Evolutionary conservation across 2,797 vertebrate species (phyloP).

Genomic region (Sebastes minor): DNA sequence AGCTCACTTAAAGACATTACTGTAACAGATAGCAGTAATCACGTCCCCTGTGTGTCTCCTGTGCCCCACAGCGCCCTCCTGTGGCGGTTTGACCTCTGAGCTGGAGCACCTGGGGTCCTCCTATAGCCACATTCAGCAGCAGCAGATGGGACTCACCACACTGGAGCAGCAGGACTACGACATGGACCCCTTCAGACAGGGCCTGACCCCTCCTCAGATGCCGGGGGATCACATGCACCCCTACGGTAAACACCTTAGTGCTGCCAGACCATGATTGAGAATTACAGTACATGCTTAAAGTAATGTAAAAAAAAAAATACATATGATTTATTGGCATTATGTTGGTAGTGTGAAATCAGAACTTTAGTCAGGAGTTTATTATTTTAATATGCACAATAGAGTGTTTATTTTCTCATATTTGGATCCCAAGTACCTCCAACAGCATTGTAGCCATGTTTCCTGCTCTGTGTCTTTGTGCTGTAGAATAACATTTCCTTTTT

Average conservation of each 20-base stretch:
- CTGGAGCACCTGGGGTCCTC: slow-evolving; percentile 88
- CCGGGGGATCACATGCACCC: slow-evolving; percentile 99
- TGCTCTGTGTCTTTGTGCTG: background rate
- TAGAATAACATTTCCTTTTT: background rate
- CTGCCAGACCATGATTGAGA: background rate
- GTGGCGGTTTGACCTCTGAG: slow-evolving; percentile 73
- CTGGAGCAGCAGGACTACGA: slow-evolving; percentile 89
- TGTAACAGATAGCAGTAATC: background rate
- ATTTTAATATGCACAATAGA: background rate
- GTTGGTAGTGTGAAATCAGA: background rate
- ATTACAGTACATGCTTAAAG: background rate
- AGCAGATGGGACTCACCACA: slow-evolving; percentile 85
- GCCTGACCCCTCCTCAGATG: slow-evolving; percentile 97
- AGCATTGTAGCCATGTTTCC: background rate
- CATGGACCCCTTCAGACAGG: slow-evolving; percentile 93
- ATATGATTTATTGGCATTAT: background rate
- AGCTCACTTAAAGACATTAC: background rate
- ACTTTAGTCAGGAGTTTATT: background rate
- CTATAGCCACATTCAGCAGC: slow-evolving; percentile 81
- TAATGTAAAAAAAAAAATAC: background rate
- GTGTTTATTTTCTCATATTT: background rate
- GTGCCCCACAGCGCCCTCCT: slow-evolving; percentile 82
- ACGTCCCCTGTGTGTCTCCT: background rate
- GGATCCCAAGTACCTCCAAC: background rate
- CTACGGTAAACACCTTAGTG: slow-evolving; percentile 85